A percentile compares a stretch with the other conserved stretches of the same genome.
phyloP scores from a whole-genome alignment of 2,888 invertebrate species.

The Dilophus febrilis region DNA sequence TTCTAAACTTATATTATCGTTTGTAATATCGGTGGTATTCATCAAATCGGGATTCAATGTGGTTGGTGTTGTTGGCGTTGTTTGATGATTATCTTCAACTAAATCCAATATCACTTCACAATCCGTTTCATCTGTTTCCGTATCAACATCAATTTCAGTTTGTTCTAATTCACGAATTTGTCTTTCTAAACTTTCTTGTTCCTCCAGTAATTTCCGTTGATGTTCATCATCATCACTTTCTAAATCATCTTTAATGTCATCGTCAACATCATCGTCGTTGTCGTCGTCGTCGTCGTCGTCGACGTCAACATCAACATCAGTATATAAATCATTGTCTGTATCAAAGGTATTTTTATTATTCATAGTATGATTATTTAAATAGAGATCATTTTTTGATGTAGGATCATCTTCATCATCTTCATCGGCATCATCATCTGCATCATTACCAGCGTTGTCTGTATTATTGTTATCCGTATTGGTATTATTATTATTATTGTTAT shows the following conservation, averaged over 20 bases:
- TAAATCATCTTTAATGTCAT: conserved; percentile 20
- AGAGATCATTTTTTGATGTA: too few relatives aligned
- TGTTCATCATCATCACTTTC: conserved; percentile 59
- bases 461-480: conserved; percentile 14
- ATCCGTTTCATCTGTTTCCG: conserved; percentile 61
- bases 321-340: conserved; percentile 9
- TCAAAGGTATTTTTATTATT: conserved; percentile 13
- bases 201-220: conserved; percentile 54
- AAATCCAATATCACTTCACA: conserved; percentile 25
- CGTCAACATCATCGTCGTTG: conserved; percentile 8
- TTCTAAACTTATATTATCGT: conserved; percentile 37
- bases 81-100: conserved; percentile 16
- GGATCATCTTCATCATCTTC: conserved; percentile 29
- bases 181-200: conserved; percentile 56
- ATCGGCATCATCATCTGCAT: conserved; percentile 20
- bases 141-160: conserved; percentile 57
- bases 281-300: conserved; percentile 35
- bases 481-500: neutral
- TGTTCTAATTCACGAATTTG: conserved; percentile 59
- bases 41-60: conserved; percentile 17
- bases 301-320: conserved; percentile 20
- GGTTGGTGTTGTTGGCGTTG: too few relatives aligned
- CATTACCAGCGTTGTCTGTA: conserved; percentile 10
- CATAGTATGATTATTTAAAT: conserved; percentile 11
- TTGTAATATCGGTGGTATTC: conserved; percentile 21